Base-by-base conservation (phyloP, 2,888 invertebrate species). In the Drosophila picticornis region DNA sequence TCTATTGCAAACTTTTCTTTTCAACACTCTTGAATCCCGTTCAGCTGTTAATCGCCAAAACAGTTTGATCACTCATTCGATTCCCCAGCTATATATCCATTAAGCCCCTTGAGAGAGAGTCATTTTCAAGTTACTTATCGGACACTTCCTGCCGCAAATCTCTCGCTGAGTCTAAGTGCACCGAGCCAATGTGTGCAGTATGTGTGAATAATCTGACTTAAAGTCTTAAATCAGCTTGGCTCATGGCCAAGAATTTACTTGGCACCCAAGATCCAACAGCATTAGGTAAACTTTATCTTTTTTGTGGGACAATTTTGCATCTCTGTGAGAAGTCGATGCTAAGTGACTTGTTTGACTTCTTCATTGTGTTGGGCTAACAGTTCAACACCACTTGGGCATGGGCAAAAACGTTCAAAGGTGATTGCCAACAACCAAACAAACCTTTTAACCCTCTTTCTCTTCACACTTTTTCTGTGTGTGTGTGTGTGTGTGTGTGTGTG, bases 281-380 rank as follows among this genome's bases (percentile, higher is more conserved):
- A 56, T 50, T 56, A 60, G 78, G 65, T 57, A 72, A 72, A 83
- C 48, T 73, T 72, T 61, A 43, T 50, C 57, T 36, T 29, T 50
- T 56, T 40, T 16, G 51, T 22, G 22, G 55, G 66, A 59, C 53
- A 59, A 63, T 80, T 81, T 88, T 84, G 87, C 87, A 86, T 88
- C 72, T 64, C 61, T 59, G 25, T 50, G 36, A 56, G 73, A 27
- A 46, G 32, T 55, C 34, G 69, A 16, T 61, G 55, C 84, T 86
- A 88, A 84, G 84, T 88, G 87, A 87, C 77, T 87, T 84, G 87
- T 84, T 88, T 86, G 89, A 85, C 87, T 85, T 86, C 63, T 86
- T 73, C 87, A 87, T 82, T 77, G 72, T 80, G 72, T 75, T 74
- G 68, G 63, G 57, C 62, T 69, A 75, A 62, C 68, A 75, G 75